Percentiles rank a stretch among this genome's conserved stretches.
phyloP scores from a whole-genome alignment of 1,140 invertebrate species.

The Drosophila subobscura region DNA sequence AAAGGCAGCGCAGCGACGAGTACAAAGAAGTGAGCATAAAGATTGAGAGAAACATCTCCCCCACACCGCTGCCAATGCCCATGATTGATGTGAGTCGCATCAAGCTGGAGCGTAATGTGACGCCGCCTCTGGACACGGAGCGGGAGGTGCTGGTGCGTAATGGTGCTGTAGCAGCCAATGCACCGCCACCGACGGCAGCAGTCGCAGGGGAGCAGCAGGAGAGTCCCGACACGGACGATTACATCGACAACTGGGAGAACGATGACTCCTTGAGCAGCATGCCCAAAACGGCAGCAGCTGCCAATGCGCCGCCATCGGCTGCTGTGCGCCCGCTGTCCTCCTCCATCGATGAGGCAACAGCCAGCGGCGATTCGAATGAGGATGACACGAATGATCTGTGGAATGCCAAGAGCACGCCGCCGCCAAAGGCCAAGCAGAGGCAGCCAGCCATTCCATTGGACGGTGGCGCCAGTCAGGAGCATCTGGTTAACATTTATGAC shows the following conservation, averaged over 20 bases:
- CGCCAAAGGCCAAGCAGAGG: conserved; percentile 40
- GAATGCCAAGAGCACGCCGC: conserved; percentile 70
- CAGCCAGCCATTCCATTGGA: not conserved
- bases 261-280: conserved; percentile 66
- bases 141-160: conserved; percentile 41
- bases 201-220: conserved; percentile 29
- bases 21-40: conserved; percentile 46
- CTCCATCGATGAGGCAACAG: too few relatives aligned
- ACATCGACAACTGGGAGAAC: conserved; percentile 82
- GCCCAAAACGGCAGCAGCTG: conserved; percentile 34
- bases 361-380: conserved; percentile 45
- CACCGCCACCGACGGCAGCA: conserved; percentile 17
- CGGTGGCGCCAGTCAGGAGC: conserved; percentile 23
- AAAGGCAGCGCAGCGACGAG: conserved; percentile 8
- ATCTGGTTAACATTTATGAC: conserved; percentile 74
- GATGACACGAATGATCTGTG: conserved; percentile 70
- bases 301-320: not conserved
- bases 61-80: conserved; percentile 24
- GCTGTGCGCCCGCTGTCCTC: too few relatives aligned
- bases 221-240: conserved; percentile 81
- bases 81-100: conserved; percentile 30
- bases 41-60: conserved; percentile 49
- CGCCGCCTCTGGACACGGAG: conserved; percentile 34
- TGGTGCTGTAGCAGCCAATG: conserved; percentile 44
- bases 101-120: conserved; percentile 51